Conservation (phyloP, 2,113 vertebrate species). For the Malurus melanocephalus region DNA sequence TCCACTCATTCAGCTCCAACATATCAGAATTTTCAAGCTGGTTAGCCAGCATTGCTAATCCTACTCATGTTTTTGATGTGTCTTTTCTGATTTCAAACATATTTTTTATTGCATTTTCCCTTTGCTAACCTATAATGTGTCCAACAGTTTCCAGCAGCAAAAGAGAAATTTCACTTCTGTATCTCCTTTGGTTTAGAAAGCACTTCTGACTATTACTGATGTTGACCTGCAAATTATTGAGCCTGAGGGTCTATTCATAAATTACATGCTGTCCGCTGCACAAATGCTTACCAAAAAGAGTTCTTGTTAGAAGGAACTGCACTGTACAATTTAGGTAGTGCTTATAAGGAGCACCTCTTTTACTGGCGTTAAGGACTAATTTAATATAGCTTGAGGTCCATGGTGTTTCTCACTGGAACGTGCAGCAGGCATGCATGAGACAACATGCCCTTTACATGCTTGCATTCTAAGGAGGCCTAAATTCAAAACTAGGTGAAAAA, state of each 20-base stretch:
- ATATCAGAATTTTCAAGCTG: background rate
- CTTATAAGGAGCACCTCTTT: background rate
- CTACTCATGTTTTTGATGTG: background rate
- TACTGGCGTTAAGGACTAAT: background rate
- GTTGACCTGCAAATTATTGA: background rate
- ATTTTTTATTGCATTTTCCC: background rate
- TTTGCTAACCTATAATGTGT: background rate
- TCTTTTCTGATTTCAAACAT: background rate
- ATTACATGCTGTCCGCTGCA: background rate
- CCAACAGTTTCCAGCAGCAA: background rate
- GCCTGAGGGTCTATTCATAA: background rate
- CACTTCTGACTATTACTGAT: background rate
- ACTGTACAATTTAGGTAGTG: background rate
- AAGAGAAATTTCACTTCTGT: background rate
- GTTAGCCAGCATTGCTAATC: background rate
- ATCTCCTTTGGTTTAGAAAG: background rate
- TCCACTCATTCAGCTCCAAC: background rate
- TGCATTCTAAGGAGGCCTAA: background rate
- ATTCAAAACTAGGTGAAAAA: background rate
- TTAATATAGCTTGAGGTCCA: background rate
- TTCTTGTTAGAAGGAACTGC: background rate
- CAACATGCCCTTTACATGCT: background rate
- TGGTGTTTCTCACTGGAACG: background rate
- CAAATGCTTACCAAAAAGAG: background rate
- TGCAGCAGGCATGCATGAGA: background rate